phyloP scores from a whole-genome alignment of 2,888 invertebrate species.

The Coelogynopora nodosa region DNA sequence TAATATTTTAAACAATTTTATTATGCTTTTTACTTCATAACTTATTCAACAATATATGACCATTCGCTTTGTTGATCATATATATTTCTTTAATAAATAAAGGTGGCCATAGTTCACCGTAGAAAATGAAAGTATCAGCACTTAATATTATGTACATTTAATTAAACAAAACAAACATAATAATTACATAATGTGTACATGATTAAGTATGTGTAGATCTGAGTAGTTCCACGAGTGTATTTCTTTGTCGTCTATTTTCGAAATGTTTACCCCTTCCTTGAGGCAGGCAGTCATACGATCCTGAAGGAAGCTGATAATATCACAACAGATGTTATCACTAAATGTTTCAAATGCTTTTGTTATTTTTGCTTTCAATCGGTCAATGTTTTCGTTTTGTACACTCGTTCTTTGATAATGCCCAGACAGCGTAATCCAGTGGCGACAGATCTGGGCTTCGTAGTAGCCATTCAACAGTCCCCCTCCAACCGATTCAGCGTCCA shows the following conservation, averaged over 20 bases:
- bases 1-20: too few relatives aligned
- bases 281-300: conserved; percentile 2
- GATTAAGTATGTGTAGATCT: neutral
- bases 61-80: too few relatives aligned
- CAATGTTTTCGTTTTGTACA: conserved; percentile 13
- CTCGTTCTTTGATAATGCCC: neutral
- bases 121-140: too few relatives aligned
- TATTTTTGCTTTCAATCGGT: neutral
- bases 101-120: too few relatives aligned
- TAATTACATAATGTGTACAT: conserved; percentile 16
- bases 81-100: too few relatives aligned
- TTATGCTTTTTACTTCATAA: too few relatives aligned
- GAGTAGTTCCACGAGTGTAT: conserved; percentile 15
- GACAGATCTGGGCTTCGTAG: conserved; percentile 15
- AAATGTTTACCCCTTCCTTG: conserved; percentile 20
- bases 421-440: conserved; percentile 1
- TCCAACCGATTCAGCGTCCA: conserved; percentile 13
- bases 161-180: neutral
- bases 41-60: too few relatives aligned
- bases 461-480: conserved; percentile 7
- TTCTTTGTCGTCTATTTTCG: conserved; percentile 10
- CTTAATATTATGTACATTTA: conserved; percentile 5
- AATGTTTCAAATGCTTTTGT: conserved; percentile 4
- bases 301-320: conserved; percentile 1
- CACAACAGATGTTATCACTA: neutral